Evolutionary conservation across 1,140 invertebrate genomes (phyloP).

Genomic region (Hormaphis cornu): DNA sequence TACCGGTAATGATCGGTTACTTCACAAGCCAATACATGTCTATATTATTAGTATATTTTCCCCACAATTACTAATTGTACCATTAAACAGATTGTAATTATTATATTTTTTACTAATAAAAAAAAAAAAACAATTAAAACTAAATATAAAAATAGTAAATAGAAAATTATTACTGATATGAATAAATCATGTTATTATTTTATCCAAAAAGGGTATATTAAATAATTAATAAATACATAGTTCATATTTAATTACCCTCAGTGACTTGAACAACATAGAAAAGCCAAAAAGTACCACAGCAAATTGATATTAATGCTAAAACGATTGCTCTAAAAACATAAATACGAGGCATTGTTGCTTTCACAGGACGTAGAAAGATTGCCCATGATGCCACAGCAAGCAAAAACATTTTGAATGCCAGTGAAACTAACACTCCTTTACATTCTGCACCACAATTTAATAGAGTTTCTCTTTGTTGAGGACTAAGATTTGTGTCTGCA

Average conservation of each 20-base stretch:
- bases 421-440: conserved; percentile 78
- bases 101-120: too few relatives aligned
- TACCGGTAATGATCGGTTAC: too few relatives aligned
- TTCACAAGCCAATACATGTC: too few relatives aligned
- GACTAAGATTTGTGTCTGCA: conserved; percentile 38
- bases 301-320: conserved; percentile 77
- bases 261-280: conserved; percentile 82
- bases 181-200: too few relatives aligned
- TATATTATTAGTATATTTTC: too few relatives aligned
- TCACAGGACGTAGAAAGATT: conserved; percentile 60
- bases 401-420: conserved; percentile 84
- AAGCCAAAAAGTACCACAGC: conserved; percentile 92
- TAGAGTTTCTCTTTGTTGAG: conserved; percentile 50
- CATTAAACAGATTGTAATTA: too few relatives aligned
- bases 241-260: conserved; percentile 38
- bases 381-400: conserved; percentile 91
- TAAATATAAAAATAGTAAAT: too few relatives aligned
- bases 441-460: conserved; percentile 73
- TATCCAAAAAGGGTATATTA: too few relatives aligned
- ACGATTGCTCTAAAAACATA: conserved; percentile 83
- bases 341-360: conserved; percentile 84
- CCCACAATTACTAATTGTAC: too few relatives aligned
- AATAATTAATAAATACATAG: too few relatives aligned
- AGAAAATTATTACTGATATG: too few relatives aligned
- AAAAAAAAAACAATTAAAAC: too few relatives aligned